A percentile compares a stretch with the other conserved stretches of the same genome.
Evolutionary conservation across 2,888 invertebrate species (phyloP).

Genomic region (Carpatolechia fugitivella): DNA sequence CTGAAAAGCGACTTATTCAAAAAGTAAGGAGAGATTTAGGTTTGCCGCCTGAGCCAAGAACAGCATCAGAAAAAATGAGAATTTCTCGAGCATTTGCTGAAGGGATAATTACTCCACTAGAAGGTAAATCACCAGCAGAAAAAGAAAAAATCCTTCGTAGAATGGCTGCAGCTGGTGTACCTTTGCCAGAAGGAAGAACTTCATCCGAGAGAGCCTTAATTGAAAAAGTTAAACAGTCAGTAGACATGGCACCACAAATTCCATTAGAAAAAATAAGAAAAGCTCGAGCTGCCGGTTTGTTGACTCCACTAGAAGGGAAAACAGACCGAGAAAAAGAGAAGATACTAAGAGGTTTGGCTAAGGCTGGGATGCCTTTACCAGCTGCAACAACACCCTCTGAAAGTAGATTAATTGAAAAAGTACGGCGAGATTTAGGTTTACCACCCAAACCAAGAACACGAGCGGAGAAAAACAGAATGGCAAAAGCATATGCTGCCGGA

Average conservation of each 20-base stretch:
- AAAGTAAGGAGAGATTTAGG: slow-evolving; percentile 34
- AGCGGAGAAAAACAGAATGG: slow-evolving; percentile 8
- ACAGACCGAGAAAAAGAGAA: neutral
- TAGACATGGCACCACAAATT: slow-evolving; percentile 17
- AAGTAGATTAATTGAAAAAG: slow-evolving; percentile 30
- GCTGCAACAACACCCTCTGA: slow-evolving; percentile 42
- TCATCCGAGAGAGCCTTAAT: slow-evolving; percentile 32
- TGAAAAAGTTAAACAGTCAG: slow-evolving; percentile 21
- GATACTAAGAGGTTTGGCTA: neutral
- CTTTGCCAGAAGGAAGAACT: slow-evolving; percentile 35
- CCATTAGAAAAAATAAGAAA: slow-evolving; percentile 24
- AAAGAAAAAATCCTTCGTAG: slow-evolving; percentile 28
- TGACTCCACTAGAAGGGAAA: slow-evolving; percentile 18
- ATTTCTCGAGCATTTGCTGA: slow-evolving; percentile 28
- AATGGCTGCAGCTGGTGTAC: slow-evolving; percentile 15
- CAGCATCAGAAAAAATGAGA: slow-evolving; percentile 25
- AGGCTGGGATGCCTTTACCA: slow-evolving; percentile 26
- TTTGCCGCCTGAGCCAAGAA: slow-evolving; percentile 33
- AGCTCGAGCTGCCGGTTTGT: neutral
- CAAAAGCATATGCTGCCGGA: slow-evolving; percentile 30
- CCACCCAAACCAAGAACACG: slow-evolving; percentile 33
- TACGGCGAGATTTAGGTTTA: slow-evolving; percentile 26
- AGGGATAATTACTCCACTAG: slow-evolving; percentile 30
- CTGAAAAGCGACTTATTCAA: slow-evolving; percentile 33
- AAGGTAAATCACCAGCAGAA: slow-evolving; percentile 32